Base-by-base conservation (phyloP, 1,140 invertebrate species). In the Pseudomyrmex flavicornis region DNA sequence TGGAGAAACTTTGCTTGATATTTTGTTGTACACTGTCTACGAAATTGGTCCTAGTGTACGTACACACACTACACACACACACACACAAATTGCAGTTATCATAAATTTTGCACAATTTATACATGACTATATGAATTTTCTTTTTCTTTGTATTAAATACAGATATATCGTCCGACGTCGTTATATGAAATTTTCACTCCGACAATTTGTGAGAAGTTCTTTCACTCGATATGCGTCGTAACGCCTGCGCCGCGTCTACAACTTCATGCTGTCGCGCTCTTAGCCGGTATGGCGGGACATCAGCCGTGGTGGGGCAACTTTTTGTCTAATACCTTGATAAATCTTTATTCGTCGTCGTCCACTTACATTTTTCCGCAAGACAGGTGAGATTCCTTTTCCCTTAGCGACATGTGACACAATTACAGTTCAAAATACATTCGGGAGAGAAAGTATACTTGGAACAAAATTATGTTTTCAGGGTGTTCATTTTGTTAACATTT, bases 301-400 rank as follows among this genome's bases (percentile, higher is more conserved):
- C 96, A 97, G 91, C 95, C 95, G 1, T 99, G 97, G 97, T 99
- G 98, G 98, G 98, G 98, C 13, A 95, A 97, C 79, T 98, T 98
- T 90, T 95, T 99, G 4, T 97, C 97, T 1, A 97, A 97, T 90
- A 97, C 97, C 12, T 95, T 99, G 26, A 95, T 96, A 15, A 95
- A 96, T 85, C 95, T 98, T 66, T 98, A 98, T 92, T 96, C 97
- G 2, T 96, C 97, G 0, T 96, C 96, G 15, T 97, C 98, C 84
- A 96, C 96, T 20, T 95, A 96, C 68, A 96, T 97, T 59, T 97
- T 98, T 90, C 97, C 98, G 46, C 97, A 98, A 91, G 98, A 98
- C 92, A 97, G 97, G 97, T 98, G 92, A 84, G 54, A 2, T 15
- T 35, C 48, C 0, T 35, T 35, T 35, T 35, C 35, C 5, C 5